Base-by-base conservation (phyloP, 2,797 vertebrate species). In the Epinephelus awoara region DNA sequence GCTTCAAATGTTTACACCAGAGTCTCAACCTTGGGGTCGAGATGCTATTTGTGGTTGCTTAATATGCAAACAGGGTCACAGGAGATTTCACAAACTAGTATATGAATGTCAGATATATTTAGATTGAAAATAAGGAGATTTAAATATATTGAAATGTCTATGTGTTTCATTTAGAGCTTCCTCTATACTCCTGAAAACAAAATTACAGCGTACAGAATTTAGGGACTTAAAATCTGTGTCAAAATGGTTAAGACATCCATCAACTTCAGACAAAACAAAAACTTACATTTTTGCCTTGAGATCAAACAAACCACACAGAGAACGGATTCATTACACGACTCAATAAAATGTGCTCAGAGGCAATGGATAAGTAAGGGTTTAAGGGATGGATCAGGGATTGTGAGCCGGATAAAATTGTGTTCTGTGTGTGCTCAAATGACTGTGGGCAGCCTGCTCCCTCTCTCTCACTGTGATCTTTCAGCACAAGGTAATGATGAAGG, bases 401-500 rank as follows among this genome's bases (percentile, higher is more conserved):
- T 56, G 75, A 79, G 58, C 27, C 63, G 66, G 72, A 85, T 89
- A 79, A 75, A 88, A 77, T 72, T 76, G 55, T 80, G 65, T 80
- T 75, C 56, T 78, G 58, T 79, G 71, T 80, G 57, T 34, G 44
- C 75, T 76, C 44, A 74, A 84, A 84, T 2, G 23, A 76, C 61
- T 21, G 17, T 67, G 83, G 56, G 69, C 71, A 64, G 64, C 64
- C 57, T 82, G 77, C 55, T 82, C 69, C 56, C 67, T 81, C 77
- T 82, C 42, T 72, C 66, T 83, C 57, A 79, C 67, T 90, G 82
- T 89, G 83, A 92, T 90, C 87, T 92, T 92, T 91, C 89, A 92
- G 72, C 91, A 90, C 85, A 82, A 91, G 72, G 84, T 89, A 90
- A 93, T 92, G 85, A 92, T 90, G 89, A 89, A 86, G 78, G 75